Conservation (phyloP, 1,140 invertebrate genomes). For the Charaxes varanes region DNA sequence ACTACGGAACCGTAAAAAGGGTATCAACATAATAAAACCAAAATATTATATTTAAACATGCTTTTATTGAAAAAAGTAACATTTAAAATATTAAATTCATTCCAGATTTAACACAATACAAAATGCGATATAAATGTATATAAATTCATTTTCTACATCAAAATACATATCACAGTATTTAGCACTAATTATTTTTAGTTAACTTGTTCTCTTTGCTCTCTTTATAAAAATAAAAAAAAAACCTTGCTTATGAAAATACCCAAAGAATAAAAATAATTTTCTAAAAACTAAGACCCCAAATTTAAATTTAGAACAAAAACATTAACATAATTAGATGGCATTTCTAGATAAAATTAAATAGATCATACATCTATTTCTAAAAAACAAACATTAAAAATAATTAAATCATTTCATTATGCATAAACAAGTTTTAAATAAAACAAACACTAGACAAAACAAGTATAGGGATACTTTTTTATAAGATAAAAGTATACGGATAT, state of each 20-base stretch:
- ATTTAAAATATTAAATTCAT: background rate
- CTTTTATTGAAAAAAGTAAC: slow-evolving; percentile 6
- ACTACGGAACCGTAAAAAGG: background rate
- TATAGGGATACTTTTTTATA: no score
- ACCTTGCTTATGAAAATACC: background rate
- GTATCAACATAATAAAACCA: background rate
- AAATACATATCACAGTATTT: slow-evolving; percentile 2
- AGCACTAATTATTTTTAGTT: background rate
- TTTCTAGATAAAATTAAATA: no score
- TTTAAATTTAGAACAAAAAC: no score
- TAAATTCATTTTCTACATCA: background rate
- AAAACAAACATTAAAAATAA: no score
- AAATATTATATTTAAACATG: background rate
- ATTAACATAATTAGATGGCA: no score
- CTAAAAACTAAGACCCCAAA: no score
- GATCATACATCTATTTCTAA: no score
- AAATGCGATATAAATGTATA: background rate
- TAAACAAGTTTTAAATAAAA: no score
- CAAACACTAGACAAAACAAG: no score
- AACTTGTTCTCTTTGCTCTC: background rate
- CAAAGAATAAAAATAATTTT: no score
- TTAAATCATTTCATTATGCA: no score
- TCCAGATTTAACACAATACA: background rate
- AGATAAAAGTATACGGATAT: no score
- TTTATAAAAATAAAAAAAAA: background rate